Conservation (phyloP, 2,797 vertebrate genomes). For the Acanthurus lineatus region DNA sequence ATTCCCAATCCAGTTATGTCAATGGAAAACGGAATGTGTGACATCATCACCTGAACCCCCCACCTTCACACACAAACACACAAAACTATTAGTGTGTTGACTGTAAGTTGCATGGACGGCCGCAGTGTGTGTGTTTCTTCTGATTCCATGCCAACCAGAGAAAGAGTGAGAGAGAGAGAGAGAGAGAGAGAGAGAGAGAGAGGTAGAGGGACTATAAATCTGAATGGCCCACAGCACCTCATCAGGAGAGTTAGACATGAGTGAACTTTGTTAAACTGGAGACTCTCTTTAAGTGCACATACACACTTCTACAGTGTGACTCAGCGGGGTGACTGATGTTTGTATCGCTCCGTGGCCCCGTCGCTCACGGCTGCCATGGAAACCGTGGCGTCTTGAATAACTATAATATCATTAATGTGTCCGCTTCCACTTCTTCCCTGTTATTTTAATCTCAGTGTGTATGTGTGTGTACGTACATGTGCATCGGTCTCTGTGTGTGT, state of each 20-base stretch:
- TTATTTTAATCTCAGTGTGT: conserved; percentile 74
- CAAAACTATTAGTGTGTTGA: conserved; percentile 69
- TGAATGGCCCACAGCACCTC: conserved; percentile 57
- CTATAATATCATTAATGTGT: conserved; percentile 82
- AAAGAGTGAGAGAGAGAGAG: conserved; percentile 39
- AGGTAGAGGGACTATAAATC: conserved; percentile 27
- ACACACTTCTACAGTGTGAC: conserved; percentile 63
- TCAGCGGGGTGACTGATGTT: conserved; percentile 79
- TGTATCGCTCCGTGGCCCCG: conserved; percentile 72
- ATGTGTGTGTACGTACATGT: conserved; percentile 15
- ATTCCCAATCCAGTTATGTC: conserved; percentile 78
- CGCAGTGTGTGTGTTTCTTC: conserved; percentile 68
- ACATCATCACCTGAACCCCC: conserved; percentile 77
- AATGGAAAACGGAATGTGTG: conserved; percentile 83
- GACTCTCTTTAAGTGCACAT: conserved; percentile 31
- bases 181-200: conserved; percentile 17
- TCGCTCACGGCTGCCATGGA: conserved; percentile 67
- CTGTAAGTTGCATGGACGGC: conserved; percentile 48
- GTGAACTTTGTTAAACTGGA: conserved; percentile 59
- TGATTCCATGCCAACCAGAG: conserved; percentile 69
- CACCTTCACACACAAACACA: conserved; percentile 53
- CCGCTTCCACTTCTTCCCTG: conserved; percentile 79
- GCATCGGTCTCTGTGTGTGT: conserved; percentile 16
- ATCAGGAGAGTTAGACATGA: conserved; percentile 54
- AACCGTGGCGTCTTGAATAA: conserved; percentile 76